Percentiles rank a stretch among this genome's conserved stretches.
These are phyloP conservation scores for Palythoa heliodiscus DNA, from an alignment of 92 coral and sea anemone genomes.

Conservation along the genomic window DNA sequence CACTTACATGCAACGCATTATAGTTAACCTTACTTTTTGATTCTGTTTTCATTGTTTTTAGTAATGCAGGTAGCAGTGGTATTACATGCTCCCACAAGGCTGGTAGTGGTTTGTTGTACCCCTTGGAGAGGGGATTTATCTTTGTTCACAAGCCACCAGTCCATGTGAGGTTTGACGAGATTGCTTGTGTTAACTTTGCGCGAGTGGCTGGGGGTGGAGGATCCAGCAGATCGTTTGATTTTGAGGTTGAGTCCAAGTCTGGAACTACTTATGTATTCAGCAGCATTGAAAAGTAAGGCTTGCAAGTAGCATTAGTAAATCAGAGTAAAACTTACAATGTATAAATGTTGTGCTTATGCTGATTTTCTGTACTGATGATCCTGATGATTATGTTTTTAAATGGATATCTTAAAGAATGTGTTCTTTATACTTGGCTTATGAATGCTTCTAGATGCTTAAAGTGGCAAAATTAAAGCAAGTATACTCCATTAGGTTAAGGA, in stretches of 20 bases:
- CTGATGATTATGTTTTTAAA: too few relatives aligned
- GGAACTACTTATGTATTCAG: slow-evolving; percentile 87
- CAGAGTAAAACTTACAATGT: too few relatives aligned
- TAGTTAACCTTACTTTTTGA: too few relatives aligned
- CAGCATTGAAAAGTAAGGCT: slow-evolving; percentile 95
- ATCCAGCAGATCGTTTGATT: slow-evolving; percentile 96
- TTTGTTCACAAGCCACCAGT: slow-evolving; percentile 98
- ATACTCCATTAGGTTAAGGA: too few relatives aligned
- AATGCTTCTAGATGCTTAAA: too few relatives aligned
- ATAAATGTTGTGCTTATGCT: too few relatives aligned
- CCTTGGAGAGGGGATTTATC: slow-evolving; percentile 96
- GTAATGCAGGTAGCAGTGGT: slow-evolving; percentile 80
- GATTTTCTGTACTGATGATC: too few relatives aligned
- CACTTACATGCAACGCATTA: too few relatives aligned
- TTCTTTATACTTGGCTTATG: too few relatives aligned
- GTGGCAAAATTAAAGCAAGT: too few relatives aligned
- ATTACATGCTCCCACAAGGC: slow-evolving; percentile 96
- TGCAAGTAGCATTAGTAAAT: background rate
- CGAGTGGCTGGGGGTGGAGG: slow-evolving; percentile 97
- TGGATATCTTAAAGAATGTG: too few relatives aligned
- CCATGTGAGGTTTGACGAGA: slow-evolving; percentile 95
- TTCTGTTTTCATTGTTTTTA: slow-evolving; percentile 7
- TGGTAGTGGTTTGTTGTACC: slow-evolving; percentile 94
- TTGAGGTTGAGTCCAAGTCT: slow-evolving; percentile 91
- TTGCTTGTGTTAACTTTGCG: slow-evolving; percentile 94